phyloP scores from a whole-genome alignment of 2,888 invertebrate species.

The Cryptocephalus moraei region DNA sequence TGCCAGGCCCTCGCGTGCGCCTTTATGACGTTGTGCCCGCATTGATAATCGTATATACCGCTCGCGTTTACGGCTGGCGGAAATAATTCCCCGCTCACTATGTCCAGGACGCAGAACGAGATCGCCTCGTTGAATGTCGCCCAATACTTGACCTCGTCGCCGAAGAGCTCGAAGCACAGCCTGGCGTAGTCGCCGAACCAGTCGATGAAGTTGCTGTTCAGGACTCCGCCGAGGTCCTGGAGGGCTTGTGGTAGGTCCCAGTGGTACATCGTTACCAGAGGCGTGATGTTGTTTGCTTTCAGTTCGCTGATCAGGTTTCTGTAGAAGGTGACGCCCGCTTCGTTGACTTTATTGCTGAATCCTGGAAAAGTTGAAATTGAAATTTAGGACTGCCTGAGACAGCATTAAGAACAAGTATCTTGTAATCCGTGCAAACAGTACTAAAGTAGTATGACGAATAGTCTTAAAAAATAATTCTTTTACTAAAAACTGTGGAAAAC shows the following conservation, averaged over 20 bases:
- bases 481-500: no score
- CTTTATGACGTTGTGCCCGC: neutral
- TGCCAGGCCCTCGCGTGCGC: neutral
- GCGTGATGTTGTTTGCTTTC: neutral
- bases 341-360: neutral
- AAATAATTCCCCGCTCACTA: slow-evolving; percentile 21
- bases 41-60: neutral
- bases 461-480: no score
- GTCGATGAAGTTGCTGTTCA: slow-evolving; percentile 32
- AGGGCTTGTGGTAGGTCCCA: slow-evolving; percentile 14
- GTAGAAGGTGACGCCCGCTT: neutral
- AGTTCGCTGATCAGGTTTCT: neutral
- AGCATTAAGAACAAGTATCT: no score
- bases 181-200: slow-evolving; percentile 16
- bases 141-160: slow-evolving; percentile 38
- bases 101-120: slow-evolving; percentile 3
- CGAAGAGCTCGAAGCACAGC: slow-evolving; percentile 39
- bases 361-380: neutral
- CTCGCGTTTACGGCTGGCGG: neutral
- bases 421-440: no score
- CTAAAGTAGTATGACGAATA: no score
- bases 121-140: slow-evolving; percentile 30
- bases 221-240: slow-evolving; percentile 52
- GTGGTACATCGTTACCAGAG: slow-evolving; percentile 51
- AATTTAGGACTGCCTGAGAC: no score